Evolutionary conservation across 2,888 invertebrate genomes (phyloP), one percentile per base, ranked within the genome.

Genomic region (Mellilla xanthometata): DNA sequence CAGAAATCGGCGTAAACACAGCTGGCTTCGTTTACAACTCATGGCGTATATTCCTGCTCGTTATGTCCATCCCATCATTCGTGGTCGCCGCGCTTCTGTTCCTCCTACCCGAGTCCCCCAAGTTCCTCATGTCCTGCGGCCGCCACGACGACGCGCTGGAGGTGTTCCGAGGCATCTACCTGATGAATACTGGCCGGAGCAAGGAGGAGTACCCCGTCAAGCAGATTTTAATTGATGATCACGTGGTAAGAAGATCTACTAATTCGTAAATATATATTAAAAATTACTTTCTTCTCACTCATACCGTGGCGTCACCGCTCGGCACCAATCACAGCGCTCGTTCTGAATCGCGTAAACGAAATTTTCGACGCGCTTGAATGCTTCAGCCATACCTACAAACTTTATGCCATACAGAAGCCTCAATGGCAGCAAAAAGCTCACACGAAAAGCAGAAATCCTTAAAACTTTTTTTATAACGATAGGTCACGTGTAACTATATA

Each of bases 61-160:
- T 97, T 52, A 97, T 97, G 91, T 95, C 97, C 58, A 80, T 96
- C 65, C 97, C 97, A 39, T 96, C 96, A 41, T 95, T 97, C 76
- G 80, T 97, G 52, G 97, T 97, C 46, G 96, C 95, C 41, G 93
- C 94, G 51, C 87, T 97, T 57, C 91, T 97, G 22, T 92, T 95
- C 78, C 92, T 96, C 61, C 88, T 96, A 65, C 97, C 97, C 2
- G 97, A 97, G 81, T 97, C 97, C 60, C 97, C 97, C 1, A 97
- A 97, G 76, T 97, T 95, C 82, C 90, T 97, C 39, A 89, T 97
- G 52, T 92, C 95, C 29, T 93, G 93, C 56, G 95, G 96, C 45
- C 93, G 94, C 66, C 93, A 93, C 52, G 95, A 95, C 22, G 94
- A 95, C 53, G 96, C 97, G 0, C 81, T 97, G 49, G 93, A 94